Evolutionary conservation across 1,140 invertebrate genomes (phyloP).

Genomic region (Oncopodura yosiiana): DNA sequence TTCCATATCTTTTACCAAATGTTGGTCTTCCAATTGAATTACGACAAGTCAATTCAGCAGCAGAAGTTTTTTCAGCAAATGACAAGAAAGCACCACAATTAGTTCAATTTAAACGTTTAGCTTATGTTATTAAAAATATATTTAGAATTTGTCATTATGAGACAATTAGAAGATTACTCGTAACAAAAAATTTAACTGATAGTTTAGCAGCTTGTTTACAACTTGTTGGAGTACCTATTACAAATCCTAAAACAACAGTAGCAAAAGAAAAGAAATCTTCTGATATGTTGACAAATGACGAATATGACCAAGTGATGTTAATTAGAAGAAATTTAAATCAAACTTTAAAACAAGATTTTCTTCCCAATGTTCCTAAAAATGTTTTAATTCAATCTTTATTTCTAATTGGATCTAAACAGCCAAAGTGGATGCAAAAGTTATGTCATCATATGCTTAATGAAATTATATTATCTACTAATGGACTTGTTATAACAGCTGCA

Average conservation of each 20-base stretch:
- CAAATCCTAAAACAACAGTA: constrained; percentile 43
- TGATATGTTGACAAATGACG: background rate
- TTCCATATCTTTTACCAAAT: constrained; percentile 53
- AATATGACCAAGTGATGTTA: constrained; percentile 12
- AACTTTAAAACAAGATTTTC: background rate
- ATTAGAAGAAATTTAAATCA: background rate
- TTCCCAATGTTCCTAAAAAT: background rate
- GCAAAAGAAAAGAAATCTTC: background rate
- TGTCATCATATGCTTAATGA: constrained; percentile 8
- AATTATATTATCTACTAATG: constrained; percentile 6
- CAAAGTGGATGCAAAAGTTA: constrained; percentile 8
- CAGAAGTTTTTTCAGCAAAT: background rate
- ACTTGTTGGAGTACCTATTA: constrained; percentile 53
- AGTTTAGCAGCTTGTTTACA: constrained; percentile 59
- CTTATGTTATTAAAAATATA: constrained; percentile 11
- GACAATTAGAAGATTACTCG: constrained; percentile 16
- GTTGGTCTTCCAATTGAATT: constrained; percentile 48
- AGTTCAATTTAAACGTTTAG: constrained; percentile 18
- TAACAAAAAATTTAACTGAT: constrained; percentile 39
- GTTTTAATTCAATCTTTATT: constrained; percentile 14
- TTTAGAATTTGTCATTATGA: constrained; percentile 8
- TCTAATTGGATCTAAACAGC: constrained; percentile 17
- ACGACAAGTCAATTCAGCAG: constrained; percentile 19
- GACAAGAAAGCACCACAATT: background rate
- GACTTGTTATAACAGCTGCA: constrained; percentile 1